Evolutionary conservation across 1,140 invertebrate species (phyloP), one percentile per base, ranked within the genome.

Genomic region (Geopemphigus sp.): DNA sequence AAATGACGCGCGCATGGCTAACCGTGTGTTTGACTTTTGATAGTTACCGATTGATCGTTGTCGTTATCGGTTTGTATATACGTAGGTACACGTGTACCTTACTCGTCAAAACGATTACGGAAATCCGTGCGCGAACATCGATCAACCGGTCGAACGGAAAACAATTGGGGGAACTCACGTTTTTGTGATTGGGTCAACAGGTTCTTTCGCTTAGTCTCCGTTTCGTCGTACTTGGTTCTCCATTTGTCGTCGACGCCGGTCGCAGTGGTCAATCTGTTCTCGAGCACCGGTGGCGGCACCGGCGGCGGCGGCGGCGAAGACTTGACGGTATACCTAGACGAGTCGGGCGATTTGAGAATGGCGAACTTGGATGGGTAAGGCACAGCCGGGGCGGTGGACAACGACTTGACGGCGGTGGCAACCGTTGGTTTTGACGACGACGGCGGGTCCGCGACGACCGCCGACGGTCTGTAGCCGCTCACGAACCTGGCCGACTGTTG

Each of bases 161-260:
- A n/a, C n/a, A n/a, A n/a, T n/a, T 39, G 3, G 10, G 12, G 22
- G 5, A 1, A 87, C 87, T 88, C 85, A 91, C 91, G 88, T 88
- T 89, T 89, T 86, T 92, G 90, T 80, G 87, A 88, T 84, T 90
- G 89, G 81, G 90, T 87, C 53, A 91, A 85, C 81, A 90, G 83
- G 50, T 87, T 83, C 85, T 92, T 92, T 83, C 90, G 86, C 82
- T 88, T 89, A 80, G 88, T 87, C 83, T 92, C 91, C 3, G 89
- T 87, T 26, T 92, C 90, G 80, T 91, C 90, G 82, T 88, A 91
- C 85, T 90, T 90, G 50, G 83, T 85, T 85, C 89, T 90, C 90
- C 90, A 92, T 82, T 88, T 88, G 83, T 88, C 87, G 17, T 45
- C 54, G 57, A 8, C 15, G 22, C 5, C n/a, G 1, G 54, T 0